Base-by-base conservation (phyloP, 2,888 invertebrate genomes). In the Anodontia alba region DNA sequence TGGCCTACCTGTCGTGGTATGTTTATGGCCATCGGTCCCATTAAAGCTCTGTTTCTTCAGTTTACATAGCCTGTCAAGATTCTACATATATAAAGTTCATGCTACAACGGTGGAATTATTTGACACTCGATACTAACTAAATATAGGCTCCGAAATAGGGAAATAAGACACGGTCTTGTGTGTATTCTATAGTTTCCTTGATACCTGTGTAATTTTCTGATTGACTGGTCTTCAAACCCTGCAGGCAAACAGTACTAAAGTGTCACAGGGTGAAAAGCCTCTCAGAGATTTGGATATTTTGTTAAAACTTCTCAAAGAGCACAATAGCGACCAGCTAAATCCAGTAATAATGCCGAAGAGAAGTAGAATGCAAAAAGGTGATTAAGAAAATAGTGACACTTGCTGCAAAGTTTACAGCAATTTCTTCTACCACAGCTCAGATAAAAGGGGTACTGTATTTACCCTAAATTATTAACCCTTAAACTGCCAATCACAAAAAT, bases 151-250 rank as follows among this genome's bases (percentile, higher is more conserved):
- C 62, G 12, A 33, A 62, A 62, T 62, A 62, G 62, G 62, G 33
- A 62, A 62, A 62, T 33, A 62, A 62, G 62, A 62, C 31, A 8
- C n/a, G 20, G 62, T 62, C 62, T 8, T 8, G 7, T 62, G 62
- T 62, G 62, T 62, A 62, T 62, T 62, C 33, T 62, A 5, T 12
- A 33, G 62, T 62, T 62, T 62, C 62, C 33, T 62, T 20, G 33
- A 62, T 62, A 62, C 62, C 62, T 62, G 62, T 62, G 62, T 62
- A 62, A 62, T 62, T 62, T 62, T 33, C 54, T 54, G 62, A 33
- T 17, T 62, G 62, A 62, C 31, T 62, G 62, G 33, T 33, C 33
- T 17, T 23, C 33, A 33, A 31, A 10, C 62, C 62, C 62, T 62
- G 62, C 62, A 62, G 62, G 62, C 33, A 31, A 62, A 62, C 33